Evolutionary conservation across 2,888 invertebrate genomes (phyloP).

Genomic region (Polydrusus pterygomalis): DNA sequence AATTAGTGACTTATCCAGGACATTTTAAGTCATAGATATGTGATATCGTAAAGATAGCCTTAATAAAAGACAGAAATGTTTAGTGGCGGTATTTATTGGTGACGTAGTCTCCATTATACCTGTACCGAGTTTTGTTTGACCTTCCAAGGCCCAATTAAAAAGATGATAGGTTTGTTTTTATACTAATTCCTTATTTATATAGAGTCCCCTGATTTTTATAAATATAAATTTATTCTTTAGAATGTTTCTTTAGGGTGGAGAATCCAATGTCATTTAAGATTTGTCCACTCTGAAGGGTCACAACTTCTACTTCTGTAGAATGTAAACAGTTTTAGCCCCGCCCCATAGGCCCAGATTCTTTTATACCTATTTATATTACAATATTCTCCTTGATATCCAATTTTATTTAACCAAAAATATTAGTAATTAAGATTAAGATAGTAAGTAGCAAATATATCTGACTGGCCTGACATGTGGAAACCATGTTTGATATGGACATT

Average conservation of each 20-base stretch:
- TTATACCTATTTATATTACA: not conserved
- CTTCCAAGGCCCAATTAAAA: constrained; percentile 66
- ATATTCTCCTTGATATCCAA: not conserved
- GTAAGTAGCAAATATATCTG: not conserved
- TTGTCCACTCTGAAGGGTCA: constrained; percentile 37
- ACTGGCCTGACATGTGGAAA: constrained; percentile 31
- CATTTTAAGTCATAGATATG: constrained; percentile 64
- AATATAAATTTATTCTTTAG: constrained; percentile 26
- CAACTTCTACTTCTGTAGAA: constrained; percentile 60
- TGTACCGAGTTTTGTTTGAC: constrained; percentile 67
- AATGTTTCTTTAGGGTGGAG: constrained; percentile 45
- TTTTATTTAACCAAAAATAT: constrained; percentile 12
- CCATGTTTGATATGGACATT: constrained; percentile 37
- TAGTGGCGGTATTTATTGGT: constrained; percentile 69
- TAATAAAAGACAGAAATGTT: constrained; percentile 49
- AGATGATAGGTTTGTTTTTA: constrained; percentile 66
- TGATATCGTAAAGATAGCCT: constrained; percentile 53
- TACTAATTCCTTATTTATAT: constrained; percentile 38
- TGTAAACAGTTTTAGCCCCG: constrained; percentile 72
- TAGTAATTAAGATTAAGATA: not conserved
- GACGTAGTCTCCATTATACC: constrained; percentile 73
- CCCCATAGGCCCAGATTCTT: constrained; percentile 62
- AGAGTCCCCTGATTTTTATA: not conserved
- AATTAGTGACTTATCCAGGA: constrained; percentile 44
- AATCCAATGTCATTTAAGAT: constrained; percentile 29